Evolutionary conservation across 2,113 vertebrate genomes (phyloP).

Genomic region (Oryzias curvinotus): DNA sequence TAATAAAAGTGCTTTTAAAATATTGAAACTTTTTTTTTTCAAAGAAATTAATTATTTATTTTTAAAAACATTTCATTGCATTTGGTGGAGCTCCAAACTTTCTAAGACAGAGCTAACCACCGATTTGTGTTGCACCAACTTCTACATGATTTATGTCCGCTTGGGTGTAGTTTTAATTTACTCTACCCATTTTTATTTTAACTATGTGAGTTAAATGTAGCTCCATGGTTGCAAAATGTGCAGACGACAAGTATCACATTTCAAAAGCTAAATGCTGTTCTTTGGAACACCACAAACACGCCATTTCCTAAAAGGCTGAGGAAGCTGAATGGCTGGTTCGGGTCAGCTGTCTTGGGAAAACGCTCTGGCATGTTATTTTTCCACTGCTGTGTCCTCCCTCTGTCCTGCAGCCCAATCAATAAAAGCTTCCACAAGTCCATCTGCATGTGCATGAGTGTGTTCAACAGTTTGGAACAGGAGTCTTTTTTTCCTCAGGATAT

Average conservation of each 20-base stretch:
- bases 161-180: neutral
- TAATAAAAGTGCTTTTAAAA: too few species aligned
- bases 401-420: conserved; percentile 54
- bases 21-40: too few species aligned
- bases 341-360: conserved; percentile 51
- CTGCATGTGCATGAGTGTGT: conserved; percentile 28
- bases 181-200: conserved; percentile 13
- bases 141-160: conserved; percentile 1
- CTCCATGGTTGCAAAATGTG: too few species aligned
- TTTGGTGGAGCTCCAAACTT: conserved; percentile 13
- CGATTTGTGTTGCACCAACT: conserved; percentile 22
- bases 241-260: too few species aligned
- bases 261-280: conserved; percentile 3
- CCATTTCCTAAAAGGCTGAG: conserved; percentile 31
- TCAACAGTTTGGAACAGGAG: too few species aligned
- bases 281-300: conserved; percentile 22
- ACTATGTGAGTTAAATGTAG: conserved; percentile 2
- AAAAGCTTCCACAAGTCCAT: conserved; percentile 36
- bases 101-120: conserved; percentile 24
- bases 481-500: too few species aligned
- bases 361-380: conserved; percentile 48
- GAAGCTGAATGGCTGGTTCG: conserved; percentile 35
- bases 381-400: conserved; percentile 47
- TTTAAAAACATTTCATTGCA: conserved; percentile 19
- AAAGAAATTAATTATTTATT: neutral